Conservation (phyloP, 2,888 invertebrate species). For the Phrixothrix hirtus region DNA sequence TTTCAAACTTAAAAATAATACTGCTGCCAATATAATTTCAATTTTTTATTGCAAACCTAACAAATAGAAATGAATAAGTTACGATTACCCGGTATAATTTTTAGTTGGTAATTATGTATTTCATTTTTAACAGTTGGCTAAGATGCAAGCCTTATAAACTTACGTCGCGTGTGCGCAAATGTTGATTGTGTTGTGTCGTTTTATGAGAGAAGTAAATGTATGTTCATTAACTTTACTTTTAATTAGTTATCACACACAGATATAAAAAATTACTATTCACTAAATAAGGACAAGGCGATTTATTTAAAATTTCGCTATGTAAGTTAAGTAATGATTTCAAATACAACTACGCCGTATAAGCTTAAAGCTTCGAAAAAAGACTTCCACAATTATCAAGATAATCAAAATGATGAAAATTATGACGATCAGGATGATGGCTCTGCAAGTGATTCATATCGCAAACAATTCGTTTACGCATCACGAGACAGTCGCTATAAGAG, state of each 20-base stretch:
- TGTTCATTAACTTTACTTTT: constrained; percentile 21
- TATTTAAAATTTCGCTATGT: constrained; percentile 50
- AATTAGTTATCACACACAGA: constrained; percentile 14
- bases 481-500: constrained; percentile 41
- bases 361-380: constrained; percentile 64
- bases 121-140: background rate
- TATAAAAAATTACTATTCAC: background rate
- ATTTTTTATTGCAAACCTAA: too few relatives aligned
- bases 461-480: constrained; percentile 37
- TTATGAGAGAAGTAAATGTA: constrained; percentile 1
- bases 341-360: constrained; percentile 66
- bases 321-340: constrained; percentile 67
- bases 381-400: constrained; percentile 55
- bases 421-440: constrained; percentile 50
- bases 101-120: too few relatives aligned
- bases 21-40: too few relatives aligned
- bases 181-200: constrained; percentile 21
- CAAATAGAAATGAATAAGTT: too few relatives aligned
- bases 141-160: constrained; percentile 6
- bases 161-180: constrained; percentile 18
- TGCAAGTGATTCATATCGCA: constrained; percentile 40
- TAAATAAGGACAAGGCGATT: constrained; percentile 5
- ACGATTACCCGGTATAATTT: too few relatives aligned
- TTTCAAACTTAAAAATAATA: too few relatives aligned
- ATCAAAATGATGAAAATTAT: constrained; percentile 58